Base-by-base conservation (phyloP, 2,113 vertebrate genomes). In the Oryzias melastigma region DNA sequence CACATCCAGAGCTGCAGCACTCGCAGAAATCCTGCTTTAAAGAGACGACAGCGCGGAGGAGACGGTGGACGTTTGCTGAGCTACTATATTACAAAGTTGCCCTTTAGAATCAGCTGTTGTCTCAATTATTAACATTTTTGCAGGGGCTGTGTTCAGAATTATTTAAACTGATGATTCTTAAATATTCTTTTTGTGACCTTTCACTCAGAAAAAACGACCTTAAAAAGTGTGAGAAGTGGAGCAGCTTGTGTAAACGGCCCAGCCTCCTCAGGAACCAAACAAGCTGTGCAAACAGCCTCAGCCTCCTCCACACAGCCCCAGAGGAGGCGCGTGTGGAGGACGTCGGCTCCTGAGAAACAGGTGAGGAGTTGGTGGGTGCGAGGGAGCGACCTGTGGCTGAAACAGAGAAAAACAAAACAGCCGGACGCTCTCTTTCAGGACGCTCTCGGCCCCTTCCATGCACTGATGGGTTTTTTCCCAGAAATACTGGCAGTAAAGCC, bases 161-260 rank as follows among this genome's bases (percentile, higher is more conserved):
- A 35, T 10, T 10, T 27, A 27, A 27, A 27, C 25, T 27, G 25
- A 27, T 27, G 25, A 27, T 5, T 27, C 25, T 27, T 1, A 5
- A 22, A 2, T 22, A 22, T 22, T 22, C 2, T 22, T 7, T 27
- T 27, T 79, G 58, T 68, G 62, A 58, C 65, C 67, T 48, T 44
- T 7, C 18, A n/a, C 16, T 52, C 20, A 72, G 72, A 63, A 42
- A 42, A 47, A 43, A 7, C n/a, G 59, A 44, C 40, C 13, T 63
- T 2, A 59, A 72, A 59, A 50, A 58, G 47, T 66, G 77, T 89
- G 90, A 79, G 89, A 91, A 88, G 78, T 68, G 13, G 53, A 87
- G 72, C 91, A 90, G 90, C 84, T 87, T 78, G 57, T 84, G 74
- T 72, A 90, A 89, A 89, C 83, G 62, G 55, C 78, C 73, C 75